phyloP scores from a whole-genome alignment of 2,113 vertebrate genomes.

The western clawed frog (Xenopus tropicalis) region UCB_Xtro_10.0 CM004447.2:27785501-27786000 shows the following conservation, averaged over 20 bases:
- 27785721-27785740: neutral
- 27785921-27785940: constrained; percentile 5
- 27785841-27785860: constrained; percentile 18
- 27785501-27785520: no score
- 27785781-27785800: no score
- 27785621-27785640: no score
- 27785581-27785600: no score
- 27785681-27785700: neutral
- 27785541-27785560: no score
- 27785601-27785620: no score
- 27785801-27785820: no score
- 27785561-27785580: no score
- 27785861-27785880: constrained; percentile 11
- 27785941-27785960: constrained; percentile 1
- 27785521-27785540: no score
- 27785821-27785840: neutral
- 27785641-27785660: no score
- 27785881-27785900: neutral
- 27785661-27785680: no score
- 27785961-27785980: neutral
- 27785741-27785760: neutral
- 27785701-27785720: neutral
- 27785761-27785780: neutral
- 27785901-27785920: neutral
- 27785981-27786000: constrained; percentile 4